These are phyloP conservation scores for Silurus aristotelis DNA, from an alignment of 2,797 vertebrate genomes.

Conservation along the genomic window DNA sequence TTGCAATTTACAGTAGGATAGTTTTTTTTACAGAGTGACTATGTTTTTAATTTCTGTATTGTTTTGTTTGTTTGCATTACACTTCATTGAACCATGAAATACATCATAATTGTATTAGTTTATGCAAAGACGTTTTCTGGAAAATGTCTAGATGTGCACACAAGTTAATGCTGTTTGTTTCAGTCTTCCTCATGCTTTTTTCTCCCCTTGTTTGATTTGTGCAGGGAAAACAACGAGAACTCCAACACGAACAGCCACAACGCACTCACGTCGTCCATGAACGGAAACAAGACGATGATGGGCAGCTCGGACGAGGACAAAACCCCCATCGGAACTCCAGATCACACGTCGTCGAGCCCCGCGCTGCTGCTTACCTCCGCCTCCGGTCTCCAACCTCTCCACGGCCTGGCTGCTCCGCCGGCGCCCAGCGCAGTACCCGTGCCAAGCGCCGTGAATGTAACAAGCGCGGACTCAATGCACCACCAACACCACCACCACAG, in stretches of 20 bases:
- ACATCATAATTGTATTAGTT: background rate
- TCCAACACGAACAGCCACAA: constrained; percentile 96
- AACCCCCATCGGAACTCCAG: constrained; percentile 93
- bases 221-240: constrained; percentile 98
- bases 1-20: background rate
- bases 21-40: background rate
- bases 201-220: background rate
- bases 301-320: constrained; percentile 98
- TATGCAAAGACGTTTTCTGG: background rate
- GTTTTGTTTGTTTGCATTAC: too few relatives aligned
- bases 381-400: constrained; percentile 85
- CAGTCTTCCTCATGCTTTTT: background rate
- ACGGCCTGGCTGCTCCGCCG: constrained; percentile 92
- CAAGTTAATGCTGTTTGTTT: background rate
- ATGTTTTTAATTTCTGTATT: background rate
- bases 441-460: constrained; percentile 76
- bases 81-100: too few relatives aligned
- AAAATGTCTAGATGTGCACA: background rate
- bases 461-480: constrained; percentile 86
- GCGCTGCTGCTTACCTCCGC: constrained; percentile 88
- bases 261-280: constrained; percentile 91
- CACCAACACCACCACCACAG: constrained; percentile 96
- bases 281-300: constrained; percentile 95
- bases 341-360: constrained; percentile 92
- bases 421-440: constrained; percentile 95